Evolutionary conservation across 2,888 invertebrate genomes (phyloP), one percentile per base, ranked within the genome.

Genomic region (Odontocolon sp.): DNA sequence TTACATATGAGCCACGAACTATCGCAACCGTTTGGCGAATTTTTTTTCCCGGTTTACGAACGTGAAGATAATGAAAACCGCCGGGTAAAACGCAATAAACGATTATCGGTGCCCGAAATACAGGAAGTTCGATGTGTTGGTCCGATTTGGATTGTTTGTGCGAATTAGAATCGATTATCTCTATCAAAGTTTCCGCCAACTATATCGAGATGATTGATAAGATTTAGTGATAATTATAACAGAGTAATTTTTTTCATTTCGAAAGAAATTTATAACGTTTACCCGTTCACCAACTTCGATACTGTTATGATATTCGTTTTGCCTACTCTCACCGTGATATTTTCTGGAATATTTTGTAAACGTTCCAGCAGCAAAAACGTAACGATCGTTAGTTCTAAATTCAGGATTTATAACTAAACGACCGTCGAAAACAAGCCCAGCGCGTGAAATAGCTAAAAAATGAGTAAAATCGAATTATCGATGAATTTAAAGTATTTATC

Each of bases 341-440:
- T 91, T 91, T 6, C 93, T 90, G 0, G 94, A 93, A 86, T 95
- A 95, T 75, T 93, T 92, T 2, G 93, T 93, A 66, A 93, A 90
- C 0, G 94, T 91, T 0, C 95, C 95, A 1, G 94, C 95, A 0
- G 93, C 95, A 84, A 91, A 94, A 66, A 95, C 93, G 69, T 88
- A 87, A 0, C 92, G 92, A 84, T 95, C 95, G 85, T 94, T 94
- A 0, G 95, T 95, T 50, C 92, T 91, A 80, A 93, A 94, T 56
- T 91, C 88, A 0, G 92, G 90, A 64, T 93, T 92, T 45, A 95
- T 94, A 0, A 95, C 93, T 54, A 95, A 82, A 0, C 92, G 92
- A 0, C 94, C 94, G 78, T 94, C 93, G 86, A 94, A 94, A 0
- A 93, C 93, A 23, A 94, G 85, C 0, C 92, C 92, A 47, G 92